phyloP scores from a whole-genome alignment of 2,113 vertebrate genomes.

The Calyptommatus sinebrachiatus region DNA sequence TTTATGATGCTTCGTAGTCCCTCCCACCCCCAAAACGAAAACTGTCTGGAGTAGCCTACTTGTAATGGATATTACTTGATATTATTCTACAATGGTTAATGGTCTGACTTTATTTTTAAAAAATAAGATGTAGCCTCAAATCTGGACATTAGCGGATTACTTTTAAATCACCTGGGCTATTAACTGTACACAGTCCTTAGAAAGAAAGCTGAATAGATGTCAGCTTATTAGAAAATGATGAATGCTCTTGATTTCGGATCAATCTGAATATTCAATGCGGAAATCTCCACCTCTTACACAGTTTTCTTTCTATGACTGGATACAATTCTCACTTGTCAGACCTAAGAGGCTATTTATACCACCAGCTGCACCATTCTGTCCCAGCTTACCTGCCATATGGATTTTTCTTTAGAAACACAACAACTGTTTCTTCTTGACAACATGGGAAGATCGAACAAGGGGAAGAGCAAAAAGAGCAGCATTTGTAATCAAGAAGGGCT shows the following conservation, averaged over 20 bases:
- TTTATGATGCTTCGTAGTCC: too few relatives aligned
- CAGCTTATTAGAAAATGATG: not conserved
- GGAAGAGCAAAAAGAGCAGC: constrained; percentile 56
- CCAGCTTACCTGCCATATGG: not conserved
- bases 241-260: constrained; percentile 10
- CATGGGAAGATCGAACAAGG: constrained; percentile 6
- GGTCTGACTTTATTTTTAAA: too few relatives aligned
- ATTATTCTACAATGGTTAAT: too few relatives aligned
- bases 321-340: constrained; percentile 42
- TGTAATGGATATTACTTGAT: too few relatives aligned
- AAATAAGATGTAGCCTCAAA: too few relatives aligned
- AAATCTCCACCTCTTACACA: not conserved
- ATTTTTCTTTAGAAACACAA: not conserved
- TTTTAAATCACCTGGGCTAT: not conserved
- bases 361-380: constrained; percentile 29
- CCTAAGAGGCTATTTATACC: constrained; percentile 38
- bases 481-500: constrained; percentile 55
- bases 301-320: constrained; percentile 32
- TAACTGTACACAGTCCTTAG: not conserved
- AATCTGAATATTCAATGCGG: constrained; percentile 16
- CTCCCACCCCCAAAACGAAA: too few relatives aligned
- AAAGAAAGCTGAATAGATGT: not conserved
- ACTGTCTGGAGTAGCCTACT: too few relatives aligned
- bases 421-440: constrained; percentile 5
- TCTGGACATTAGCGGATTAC: too few relatives aligned